phyloP scores from a whole-genome alignment of 2,888 invertebrate species.

The Amphipyra tragopoginis region DNA sequence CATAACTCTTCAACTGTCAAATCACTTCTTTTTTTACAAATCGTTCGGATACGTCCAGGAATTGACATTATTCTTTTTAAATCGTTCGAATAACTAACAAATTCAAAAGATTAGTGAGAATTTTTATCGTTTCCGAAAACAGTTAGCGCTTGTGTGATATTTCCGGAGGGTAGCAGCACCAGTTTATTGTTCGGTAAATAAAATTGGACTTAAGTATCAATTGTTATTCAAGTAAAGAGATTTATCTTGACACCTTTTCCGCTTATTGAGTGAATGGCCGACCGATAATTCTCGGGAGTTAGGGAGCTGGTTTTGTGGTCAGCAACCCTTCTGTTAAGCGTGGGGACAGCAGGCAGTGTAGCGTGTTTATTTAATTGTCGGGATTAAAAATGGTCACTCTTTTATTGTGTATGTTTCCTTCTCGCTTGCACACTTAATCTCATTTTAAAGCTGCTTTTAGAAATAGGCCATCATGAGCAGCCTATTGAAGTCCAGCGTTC shows the following conservation, averaged over 20 bases:
- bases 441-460: no score
- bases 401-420: no score
- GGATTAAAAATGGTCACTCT: no score
- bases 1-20: conserved; percentile 58
- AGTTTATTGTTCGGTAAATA: conserved; percentile 46
- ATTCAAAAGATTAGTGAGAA: conserved; percentile 70
- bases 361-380: no score
- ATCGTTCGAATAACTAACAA: conserved; percentile 62
- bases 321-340: not conserved
- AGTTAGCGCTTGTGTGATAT: conserved; percentile 65
- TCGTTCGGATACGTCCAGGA: conserved; percentile 34
- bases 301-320: not conserved
- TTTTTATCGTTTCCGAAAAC: conserved; percentile 79
- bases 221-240: conserved; percentile 50
- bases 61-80: conserved; percentile 59
- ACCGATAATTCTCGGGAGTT: not conserved
- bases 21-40: conserved; percentile 40
- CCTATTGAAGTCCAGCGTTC: no score
- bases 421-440: no score
- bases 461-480: no score
- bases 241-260: conserved; percentile 50
- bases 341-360: not conserved
- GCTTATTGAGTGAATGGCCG: conserved; percentile 24
- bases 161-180: conserved; percentile 62
- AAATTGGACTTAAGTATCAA: conserved; percentile 52